These are phyloP conservation scores for Addax nasomaculatus DNA, from an alignment of 2,113 vertebrate species.

Conservation along the genomic window DNA sequence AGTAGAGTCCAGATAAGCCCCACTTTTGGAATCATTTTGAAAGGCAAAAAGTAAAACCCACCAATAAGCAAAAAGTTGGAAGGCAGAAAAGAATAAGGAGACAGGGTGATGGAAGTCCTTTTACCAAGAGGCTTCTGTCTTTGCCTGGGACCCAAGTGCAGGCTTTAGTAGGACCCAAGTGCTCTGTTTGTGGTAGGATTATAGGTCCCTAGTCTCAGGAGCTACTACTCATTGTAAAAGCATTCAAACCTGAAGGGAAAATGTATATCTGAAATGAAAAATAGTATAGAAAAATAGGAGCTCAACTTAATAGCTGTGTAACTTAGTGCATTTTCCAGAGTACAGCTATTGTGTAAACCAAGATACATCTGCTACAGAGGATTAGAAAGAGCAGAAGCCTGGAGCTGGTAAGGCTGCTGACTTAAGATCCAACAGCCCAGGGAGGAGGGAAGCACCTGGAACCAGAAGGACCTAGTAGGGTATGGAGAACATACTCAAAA, in stretches of 20 bases:
- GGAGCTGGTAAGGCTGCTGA: neutral
- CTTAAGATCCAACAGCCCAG: neutral
- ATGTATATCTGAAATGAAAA: neutral
- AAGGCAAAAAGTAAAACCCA: neutral
- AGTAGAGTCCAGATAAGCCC: neutral
- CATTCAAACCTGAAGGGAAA: neutral
- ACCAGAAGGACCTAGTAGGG: neutral
- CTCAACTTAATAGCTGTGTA: neutral
- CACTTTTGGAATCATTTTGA: neutral
- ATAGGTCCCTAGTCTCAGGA: neutral
- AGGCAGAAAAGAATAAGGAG: neutral
- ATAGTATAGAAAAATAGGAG: neutral
- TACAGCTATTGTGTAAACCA: neutral
- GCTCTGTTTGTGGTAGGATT: neutral
- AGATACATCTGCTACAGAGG: neutral
- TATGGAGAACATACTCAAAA: neutral
- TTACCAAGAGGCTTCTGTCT: neutral
- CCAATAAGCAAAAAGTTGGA: neutral
- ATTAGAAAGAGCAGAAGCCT: neutral
- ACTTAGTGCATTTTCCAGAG: neutral
- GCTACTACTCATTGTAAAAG: neutral
- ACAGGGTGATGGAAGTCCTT: neutral
- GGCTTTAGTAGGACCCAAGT: neutral
- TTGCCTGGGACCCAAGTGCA: neutral
- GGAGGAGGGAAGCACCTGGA: neutral